Base-by-base conservation (phyloP, 2,113 vertebrate species). In the Platysternon megacephalum region DNA sequence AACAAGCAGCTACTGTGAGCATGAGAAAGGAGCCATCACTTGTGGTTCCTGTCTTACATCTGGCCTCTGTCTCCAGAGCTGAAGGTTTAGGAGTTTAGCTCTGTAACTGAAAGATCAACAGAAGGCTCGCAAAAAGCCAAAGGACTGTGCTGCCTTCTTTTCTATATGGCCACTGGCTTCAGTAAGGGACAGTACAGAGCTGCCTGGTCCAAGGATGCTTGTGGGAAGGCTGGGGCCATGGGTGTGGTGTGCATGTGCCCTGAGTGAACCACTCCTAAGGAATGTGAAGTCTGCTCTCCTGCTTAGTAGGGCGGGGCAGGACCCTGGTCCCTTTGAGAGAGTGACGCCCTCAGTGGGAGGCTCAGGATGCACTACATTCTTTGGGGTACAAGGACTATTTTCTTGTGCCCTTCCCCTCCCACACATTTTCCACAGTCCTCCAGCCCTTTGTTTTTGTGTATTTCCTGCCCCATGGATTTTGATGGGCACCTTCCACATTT, bases 291-390 rank as follows among this genome's bases (percentile, higher is more conserved):
- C n/a, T 79, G 4, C 35, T 8, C 19, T 46, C 53, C 28, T 1
- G 12, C 78, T 87, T 56, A 61, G 32, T 8, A 10, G 0, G 32
- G 8, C n/a, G 86, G 55, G 48, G 29, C 78, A 81, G 53, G 53
- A 49, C 22, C 0, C 0, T 1, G 44, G 48, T n/a, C 78, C 56
- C 32, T 39, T 13, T 78, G 44, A 0, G 51, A 24, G 8, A 85
- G 48, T 68, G 72, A 3, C 6, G 22, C 39, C 19, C 8, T 44
- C 76, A 42, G 49, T 6, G 82, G 39, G 52, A 65, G 82, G 29
- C 46, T 3, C 4, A 1, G 0, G 2, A 56, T 2, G 56, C 82
- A 2, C 78, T 16, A 14, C 14, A 35, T 17, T 35, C 35, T 16
- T 68, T 4, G 42, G 35, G 22, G 53, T 76, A 21, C 72, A 91